Percentiles rank a stretch among this genome's conserved stretches.
Evolutionary conservation across 35 echinoderm and acorn worm species (phyloP).

Genomic region (Stichopus chloronotus): DNA sequence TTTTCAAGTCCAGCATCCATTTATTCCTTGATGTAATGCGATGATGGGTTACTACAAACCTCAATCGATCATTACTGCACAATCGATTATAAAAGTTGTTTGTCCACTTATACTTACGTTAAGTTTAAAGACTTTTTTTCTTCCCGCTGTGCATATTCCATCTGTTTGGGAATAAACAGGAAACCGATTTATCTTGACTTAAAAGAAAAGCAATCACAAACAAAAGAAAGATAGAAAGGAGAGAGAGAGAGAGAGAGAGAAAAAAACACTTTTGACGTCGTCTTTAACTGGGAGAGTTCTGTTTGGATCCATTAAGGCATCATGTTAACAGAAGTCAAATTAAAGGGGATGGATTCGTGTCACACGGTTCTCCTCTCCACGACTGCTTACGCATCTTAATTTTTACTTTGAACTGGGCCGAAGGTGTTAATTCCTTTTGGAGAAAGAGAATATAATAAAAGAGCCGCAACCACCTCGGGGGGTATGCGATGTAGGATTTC

Average conservation of each 20-base stretch:
- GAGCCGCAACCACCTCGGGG: not conserved
- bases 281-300: not conserved
- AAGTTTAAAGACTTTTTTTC: not conserved
- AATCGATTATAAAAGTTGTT: not conserved
- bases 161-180: not conserved
- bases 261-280: not conserved
- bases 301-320: not conserved
- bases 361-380: not conserved
- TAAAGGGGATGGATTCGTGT: not conserved
- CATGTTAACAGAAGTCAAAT: not conserved
- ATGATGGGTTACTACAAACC: not conserved
- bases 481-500: not conserved
- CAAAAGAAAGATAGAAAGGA: no score
- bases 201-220: not conserved
- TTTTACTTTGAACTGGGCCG: not conserved
- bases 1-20: no score
- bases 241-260: no score
- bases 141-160: not conserved
- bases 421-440: not conserved
- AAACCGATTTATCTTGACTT: not conserved
- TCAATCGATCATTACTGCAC: not conserved
- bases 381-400: conserved; percentile 25
- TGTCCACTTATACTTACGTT: not conserved
- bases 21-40: no score
- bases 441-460: not conserved